Evolutionary conservation across 2,797 vertebrate species (phyloP).

Genomic region (Paedocypris micromegethes): DNA sequence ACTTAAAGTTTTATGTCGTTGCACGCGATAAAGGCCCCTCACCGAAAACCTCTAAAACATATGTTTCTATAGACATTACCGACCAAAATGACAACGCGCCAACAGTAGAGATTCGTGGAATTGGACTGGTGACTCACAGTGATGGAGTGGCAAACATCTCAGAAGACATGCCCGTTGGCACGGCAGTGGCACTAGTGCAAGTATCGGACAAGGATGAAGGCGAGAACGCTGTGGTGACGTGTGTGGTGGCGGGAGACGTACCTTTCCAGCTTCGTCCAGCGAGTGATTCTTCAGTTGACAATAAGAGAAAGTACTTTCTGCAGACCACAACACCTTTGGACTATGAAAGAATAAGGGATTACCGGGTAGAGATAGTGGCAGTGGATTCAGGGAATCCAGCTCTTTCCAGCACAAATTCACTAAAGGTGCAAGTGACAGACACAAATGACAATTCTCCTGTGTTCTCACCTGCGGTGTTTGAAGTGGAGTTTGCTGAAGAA

Average conservation of each 20-base stretch:
- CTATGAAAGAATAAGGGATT: slow-evolving; percentile 87
- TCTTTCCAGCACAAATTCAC: slow-evolving; percentile 92
- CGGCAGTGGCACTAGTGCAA: slow-evolving; percentile 93
- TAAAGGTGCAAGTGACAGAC: slow-evolving; percentile 94
- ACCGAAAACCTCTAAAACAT: slow-evolving; percentile 89
- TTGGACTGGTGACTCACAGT: slow-evolving; percentile 91
- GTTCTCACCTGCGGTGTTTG: slow-evolving; percentile 87
- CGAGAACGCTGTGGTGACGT: slow-evolving; percentile 95
- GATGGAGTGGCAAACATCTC: slow-evolving; percentile 95
- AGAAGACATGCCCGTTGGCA: slow-evolving; percentile 92
- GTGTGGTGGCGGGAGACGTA: slow-evolving; percentile 92
- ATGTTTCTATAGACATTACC: slow-evolving; percentile 88
- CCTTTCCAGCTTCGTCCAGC: slow-evolving; percentile 94
- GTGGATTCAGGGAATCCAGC: slow-evolving; percentile 97
- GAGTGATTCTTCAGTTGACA: slow-evolving; percentile 89
- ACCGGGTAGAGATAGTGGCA: slow-evolving; percentile 91
- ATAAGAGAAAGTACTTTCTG: slow-evolving; percentile 96
- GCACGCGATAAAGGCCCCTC: slow-evolving; percentile 95
- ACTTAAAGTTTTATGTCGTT: slow-evolving; percentile 87
- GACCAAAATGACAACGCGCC: slow-evolving; percentile 97
- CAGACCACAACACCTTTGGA: slow-evolving; percentile 93
- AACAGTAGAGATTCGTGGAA: slow-evolving; percentile 92
- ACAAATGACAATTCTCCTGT: slow-evolving; percentile 93
- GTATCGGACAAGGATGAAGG: slow-evolving; percentile 95
- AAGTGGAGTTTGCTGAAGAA: slow-evolving; percentile 92